phyloP scores from a whole-genome alignment of 2,888 invertebrate genomes.

The Epinotia ramella region DNA sequence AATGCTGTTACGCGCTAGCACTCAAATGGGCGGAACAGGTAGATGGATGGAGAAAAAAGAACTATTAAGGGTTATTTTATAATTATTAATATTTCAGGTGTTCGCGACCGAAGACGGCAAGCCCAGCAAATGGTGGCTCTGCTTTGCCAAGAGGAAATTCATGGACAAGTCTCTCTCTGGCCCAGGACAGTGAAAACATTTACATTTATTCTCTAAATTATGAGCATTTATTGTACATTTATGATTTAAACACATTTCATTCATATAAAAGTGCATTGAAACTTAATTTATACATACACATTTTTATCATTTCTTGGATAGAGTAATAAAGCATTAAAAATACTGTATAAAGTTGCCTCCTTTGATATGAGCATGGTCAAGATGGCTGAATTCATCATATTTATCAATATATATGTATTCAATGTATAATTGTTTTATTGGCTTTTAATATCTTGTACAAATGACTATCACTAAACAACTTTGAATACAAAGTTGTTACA shows the following conservation, averaged over 20 bases:
- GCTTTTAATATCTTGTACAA: background rate
- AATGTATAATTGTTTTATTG: slow-evolving; percentile 2
- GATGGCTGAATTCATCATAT: background rate
- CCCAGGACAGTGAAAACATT: slow-evolving; percentile 90
- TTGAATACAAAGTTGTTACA: slow-evolving; percentile 8
- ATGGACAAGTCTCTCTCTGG: slow-evolving; percentile 99
- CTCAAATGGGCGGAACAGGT: too few relatives aligned
- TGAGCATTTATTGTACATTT: slow-evolving; percentile 50
- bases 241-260: slow-evolving; percentile 19
- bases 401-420: background rate
- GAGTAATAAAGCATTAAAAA: slow-evolving; percentile 35
- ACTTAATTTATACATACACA: slow-evolving; percentile 29
- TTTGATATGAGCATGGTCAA: slow-evolving; percentile 8
- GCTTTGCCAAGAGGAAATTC: slow-evolving; percentile 99
- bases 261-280: slow-evolving; percentile 23
- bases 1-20: too few relatives aligned
- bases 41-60: too few relatives aligned
- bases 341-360: slow-evolving; percentile 16
- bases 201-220: slow-evolving; percentile 24
- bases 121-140: slow-evolving; percentile 99
- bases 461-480: background rate
- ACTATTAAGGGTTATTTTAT: too few relatives aligned
- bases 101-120: slow-evolving; percentile 96
- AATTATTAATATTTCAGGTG: slow-evolving; percentile 67
- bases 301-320: slow-evolving; percentile 12